These are phyloP conservation scores for Parauchenoglanis punctatus DNA, from an alignment of 2,797 vertebrate genomes.

Conservation along the genomic window DNA sequence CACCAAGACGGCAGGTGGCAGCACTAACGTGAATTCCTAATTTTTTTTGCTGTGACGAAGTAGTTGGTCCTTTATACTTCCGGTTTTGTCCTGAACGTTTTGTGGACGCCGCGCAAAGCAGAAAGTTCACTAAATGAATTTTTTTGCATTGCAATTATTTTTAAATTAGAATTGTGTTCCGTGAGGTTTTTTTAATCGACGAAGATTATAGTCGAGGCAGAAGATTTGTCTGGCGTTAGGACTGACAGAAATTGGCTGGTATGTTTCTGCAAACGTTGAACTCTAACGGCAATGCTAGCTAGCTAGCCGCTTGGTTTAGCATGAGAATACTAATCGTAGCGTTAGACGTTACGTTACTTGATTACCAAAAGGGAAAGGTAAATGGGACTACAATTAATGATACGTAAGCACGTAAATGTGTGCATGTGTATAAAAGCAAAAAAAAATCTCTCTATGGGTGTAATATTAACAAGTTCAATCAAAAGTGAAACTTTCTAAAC, in stretches of 20 bases:
- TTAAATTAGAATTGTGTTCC: background rate
- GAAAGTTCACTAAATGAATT: background rate
- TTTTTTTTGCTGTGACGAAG: background rate
- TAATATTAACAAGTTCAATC: background rate
- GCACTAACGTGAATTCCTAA: background rate
- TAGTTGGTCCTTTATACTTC: background rate
- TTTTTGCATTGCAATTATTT: background rate
- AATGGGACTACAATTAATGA: background rate
- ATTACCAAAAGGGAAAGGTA: background rate
- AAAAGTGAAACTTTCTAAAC: background rate
- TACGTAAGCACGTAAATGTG: background rate
- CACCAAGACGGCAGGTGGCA: background rate
- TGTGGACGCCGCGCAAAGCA: background rate
- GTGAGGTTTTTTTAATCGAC: background rate
- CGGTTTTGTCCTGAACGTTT: slow-evolving; percentile 1
- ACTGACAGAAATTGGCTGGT: background rate
- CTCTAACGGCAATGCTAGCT: background rate
- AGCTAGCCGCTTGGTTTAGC: background rate
- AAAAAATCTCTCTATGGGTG: background rate
- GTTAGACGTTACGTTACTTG: background rate
- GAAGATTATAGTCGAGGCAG: too few relatives aligned
- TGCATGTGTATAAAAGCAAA: background rate
- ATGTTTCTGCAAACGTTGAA: background rate
- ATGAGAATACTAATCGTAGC: background rate
- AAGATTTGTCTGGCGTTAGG: background rate